These are phyloP conservation scores for Vanacampus margaritifer DNA, from an alignment of 2,113 vertebrate genomes.

Conservation along the genomic window DNA sequence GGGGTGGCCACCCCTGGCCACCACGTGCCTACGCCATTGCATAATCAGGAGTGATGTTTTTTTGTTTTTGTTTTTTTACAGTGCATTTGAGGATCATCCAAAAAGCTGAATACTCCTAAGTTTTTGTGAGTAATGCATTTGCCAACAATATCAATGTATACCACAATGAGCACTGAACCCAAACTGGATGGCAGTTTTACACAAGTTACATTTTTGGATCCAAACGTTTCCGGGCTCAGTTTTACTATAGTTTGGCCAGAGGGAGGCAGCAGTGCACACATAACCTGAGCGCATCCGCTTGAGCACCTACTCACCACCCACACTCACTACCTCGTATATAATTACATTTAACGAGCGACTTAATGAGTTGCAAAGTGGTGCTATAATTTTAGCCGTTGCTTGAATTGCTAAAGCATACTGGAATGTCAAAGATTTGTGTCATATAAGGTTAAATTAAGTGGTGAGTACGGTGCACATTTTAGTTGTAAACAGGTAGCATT, in stretches of 20 bases:
- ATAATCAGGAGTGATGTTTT: too few relatives aligned
- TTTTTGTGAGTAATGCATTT: too few relatives aligned
- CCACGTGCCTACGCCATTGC: too few relatives aligned
- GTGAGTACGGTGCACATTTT: not conserved
- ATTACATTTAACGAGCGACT: not conserved
- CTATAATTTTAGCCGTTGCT: not conserved
- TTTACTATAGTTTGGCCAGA: conserved; percentile 31
- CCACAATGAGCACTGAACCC: too few relatives aligned
- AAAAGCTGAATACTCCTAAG: too few relatives aligned
- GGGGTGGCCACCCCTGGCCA: too few relatives aligned
- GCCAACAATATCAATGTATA: too few relatives aligned
- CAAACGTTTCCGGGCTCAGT: not conserved
- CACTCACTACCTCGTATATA: not conserved
- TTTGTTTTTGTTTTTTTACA: too few relatives aligned
- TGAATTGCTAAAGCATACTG: not conserved
- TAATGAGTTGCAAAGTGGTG: not conserved
- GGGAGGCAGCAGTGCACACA: conserved; percentile 40
- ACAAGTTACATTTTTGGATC: not conserved
- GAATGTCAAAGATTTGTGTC: not conserved
- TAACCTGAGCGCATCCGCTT: not conserved
- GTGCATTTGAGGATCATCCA: too few relatives aligned
- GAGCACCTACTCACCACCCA: not conserved
- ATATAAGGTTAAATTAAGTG: not conserved
- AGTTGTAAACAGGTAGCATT: not conserved
- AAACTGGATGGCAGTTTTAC: too few relatives aligned